These are phyloP conservation scores for Polydrusus pterygomalis DNA, from an alignment of 2,888 invertebrate genomes.

Conservation along the genomic window DNA sequence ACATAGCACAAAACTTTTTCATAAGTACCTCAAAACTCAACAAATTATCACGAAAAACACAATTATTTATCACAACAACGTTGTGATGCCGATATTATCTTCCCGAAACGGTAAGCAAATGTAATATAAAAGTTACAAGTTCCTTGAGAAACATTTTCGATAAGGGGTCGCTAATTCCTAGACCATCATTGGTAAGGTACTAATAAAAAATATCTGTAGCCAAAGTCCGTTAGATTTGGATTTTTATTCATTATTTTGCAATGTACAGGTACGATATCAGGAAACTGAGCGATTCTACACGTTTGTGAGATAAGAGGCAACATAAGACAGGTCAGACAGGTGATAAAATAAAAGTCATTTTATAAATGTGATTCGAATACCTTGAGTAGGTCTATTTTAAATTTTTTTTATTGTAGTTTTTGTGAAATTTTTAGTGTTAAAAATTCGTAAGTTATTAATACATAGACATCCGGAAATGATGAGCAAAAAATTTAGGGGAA, in stretches of 20 bases:
- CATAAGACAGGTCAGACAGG: not conserved
- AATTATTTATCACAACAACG: slow-evolving; percentile 2
- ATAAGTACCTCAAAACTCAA: not conserved
- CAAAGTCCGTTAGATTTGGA: slow-evolving; percentile 9
- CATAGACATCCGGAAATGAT: too few species aligned
- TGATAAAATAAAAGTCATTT: too few species aligned
- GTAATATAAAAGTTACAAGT: not conserved
- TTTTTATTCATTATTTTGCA: slow-evolving; percentile 9
- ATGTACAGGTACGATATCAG: slow-evolving; percentile 12
- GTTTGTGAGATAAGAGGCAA: not conserved
- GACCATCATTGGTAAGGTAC: not conserved
- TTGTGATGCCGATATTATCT: not conserved
- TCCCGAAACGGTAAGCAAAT: not conserved
- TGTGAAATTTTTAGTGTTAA: too few species aligned
- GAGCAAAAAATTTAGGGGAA: too few species aligned
- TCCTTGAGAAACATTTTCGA: not conserved
- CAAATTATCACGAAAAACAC: slow-evolving; percentile 4
- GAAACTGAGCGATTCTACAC: not conserved
- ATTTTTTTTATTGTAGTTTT: too few species aligned
- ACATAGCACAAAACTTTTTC: slow-evolving; percentile 26
- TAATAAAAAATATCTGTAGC: slow-evolving; percentile 10
- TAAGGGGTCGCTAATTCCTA: not conserved
- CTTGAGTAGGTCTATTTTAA: too few species aligned
- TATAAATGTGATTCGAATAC: too few species aligned
- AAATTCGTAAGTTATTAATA: too few species aligned